Conservation (phyloP, 2,888 invertebrate species). For the Pinctada fucata region DNA sequence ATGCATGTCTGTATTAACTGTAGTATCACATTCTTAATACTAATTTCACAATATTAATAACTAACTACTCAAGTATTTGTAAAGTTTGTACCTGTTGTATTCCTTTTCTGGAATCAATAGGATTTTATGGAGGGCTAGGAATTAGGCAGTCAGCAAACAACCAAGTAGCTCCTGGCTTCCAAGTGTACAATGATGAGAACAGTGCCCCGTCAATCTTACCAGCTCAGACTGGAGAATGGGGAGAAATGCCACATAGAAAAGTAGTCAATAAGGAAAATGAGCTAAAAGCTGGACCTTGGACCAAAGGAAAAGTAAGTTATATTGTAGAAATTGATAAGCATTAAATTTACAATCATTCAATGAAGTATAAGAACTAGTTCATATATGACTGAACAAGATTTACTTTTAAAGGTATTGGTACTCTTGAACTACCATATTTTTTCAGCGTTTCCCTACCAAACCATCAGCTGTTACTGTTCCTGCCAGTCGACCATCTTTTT, state of each 20-base stretch:
- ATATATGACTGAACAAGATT: no score
- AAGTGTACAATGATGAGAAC: conserved; percentile 67
- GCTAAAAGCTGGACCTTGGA: conserved; percentile 85
- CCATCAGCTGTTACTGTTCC: conserved; percentile 1
- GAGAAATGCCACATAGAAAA: conserved; percentile 54
- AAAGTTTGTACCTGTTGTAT: no score
- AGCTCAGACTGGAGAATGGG: conserved; percentile 65
- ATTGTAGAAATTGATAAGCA: no score
- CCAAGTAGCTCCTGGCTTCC: conserved; percentile 43
- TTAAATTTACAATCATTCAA: no score
- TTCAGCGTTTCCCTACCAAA: neutral
- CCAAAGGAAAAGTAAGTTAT: conserved; percentile 74
- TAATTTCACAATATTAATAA: no score
- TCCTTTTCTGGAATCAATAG: no score
- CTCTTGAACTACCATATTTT: conserved; percentile 5
- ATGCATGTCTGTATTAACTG: no score
- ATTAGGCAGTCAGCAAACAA: conserved; percentile 26
- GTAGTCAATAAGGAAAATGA: conserved; percentile 83
- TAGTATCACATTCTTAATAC: no score
- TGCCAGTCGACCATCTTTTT: conserved; percentile 53
- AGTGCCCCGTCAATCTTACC: conserved; percentile 49
- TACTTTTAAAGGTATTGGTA: no score
- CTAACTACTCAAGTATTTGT: no score
- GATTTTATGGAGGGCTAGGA: conserved; percentile 6
- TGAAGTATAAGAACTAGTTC: no score